Evolutionary conservation across 2,113 vertebrate genomes (phyloP), one percentile per base, ranked within the genome.

Genomic region (Microcebus jonahi): DNA sequence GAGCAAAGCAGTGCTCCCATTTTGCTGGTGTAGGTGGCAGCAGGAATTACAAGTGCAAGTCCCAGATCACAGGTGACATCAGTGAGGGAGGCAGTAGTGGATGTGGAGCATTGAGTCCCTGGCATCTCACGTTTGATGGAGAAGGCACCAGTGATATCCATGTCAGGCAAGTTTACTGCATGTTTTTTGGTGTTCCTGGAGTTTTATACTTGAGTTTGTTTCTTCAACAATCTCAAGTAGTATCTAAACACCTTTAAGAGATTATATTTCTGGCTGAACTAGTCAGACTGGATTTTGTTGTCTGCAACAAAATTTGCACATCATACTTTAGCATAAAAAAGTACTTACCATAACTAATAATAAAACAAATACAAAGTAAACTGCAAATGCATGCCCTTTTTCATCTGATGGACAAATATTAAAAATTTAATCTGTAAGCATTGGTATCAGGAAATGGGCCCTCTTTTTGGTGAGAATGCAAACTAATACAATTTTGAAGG

Each of bases 231-330:
- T 87, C 55, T 36, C 68, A 68, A 63, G 42, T 45, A 34, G 82
- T 65, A 83, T 29, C 14, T 39, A 59, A 57, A 87, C 75, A 75
- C 3, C 55, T 86, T 82, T 39, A 77, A 89, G 29, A 45, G 75
- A 48, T 87, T 84, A 79, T 79, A 42, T 67, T 96, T 83, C 83
- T 91, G 73, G 79, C 42, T 73, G 39, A 97, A 95, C 92, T 73
- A 82, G 87, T 15, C 68, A 82, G 67, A 68, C 55, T 29, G n/a
- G 79, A 82, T 86, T 68, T 70, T 76, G 20, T 91, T 88, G 89
- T 88, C 87, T 63, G 36, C 21, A 82, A 31, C 42, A 89, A 86
- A 57, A 39, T 76, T 81, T 96, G 34, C 17, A 73, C 39, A 87
- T 48, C 7, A 55, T n/a, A 59, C 90, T 85, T 91, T 59, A 80